Percentiles rank a stretch among this genome's conserved stretches.
Evolutionary conservation across 2,797 vertebrate genomes (phyloP).

Genomic region (Myripristis murdjan): DNA sequence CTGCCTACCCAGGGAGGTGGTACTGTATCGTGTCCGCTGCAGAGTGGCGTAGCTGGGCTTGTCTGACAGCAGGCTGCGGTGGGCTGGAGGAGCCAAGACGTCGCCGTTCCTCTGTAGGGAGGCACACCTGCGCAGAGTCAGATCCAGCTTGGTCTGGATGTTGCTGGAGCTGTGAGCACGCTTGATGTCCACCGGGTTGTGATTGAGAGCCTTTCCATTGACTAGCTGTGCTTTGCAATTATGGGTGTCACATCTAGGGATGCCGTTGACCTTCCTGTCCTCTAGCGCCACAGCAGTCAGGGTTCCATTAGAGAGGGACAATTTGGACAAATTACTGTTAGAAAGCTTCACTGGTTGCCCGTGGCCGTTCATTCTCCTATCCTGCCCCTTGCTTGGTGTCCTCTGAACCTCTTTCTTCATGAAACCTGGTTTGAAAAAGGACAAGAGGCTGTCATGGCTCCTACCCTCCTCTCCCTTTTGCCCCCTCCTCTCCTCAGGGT

Average conservation of each 20-base stretch:
- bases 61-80: conserved; percentile 71
- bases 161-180: conserved; percentile 90
- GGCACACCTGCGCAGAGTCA: conserved; percentile 79
- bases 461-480: conserved; percentile 68
- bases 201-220: conserved; percentile 62
- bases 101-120: conserved; percentile 86
- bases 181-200: conserved; percentile 73
- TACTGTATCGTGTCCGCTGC: conserved; percentile 86
- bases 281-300: conserved; percentile 58
- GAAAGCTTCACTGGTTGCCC: conserved; percentile 51
- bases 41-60: conserved; percentile 80
- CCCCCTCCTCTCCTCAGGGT: conserved; percentile 52
- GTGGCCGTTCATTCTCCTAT: conserved; percentile 51
- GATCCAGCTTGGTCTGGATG: conserved; percentile 83
- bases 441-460: conserved; percentile 81
- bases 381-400: conserved; percentile 57
- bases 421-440: conserved; percentile 83
- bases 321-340: conserved; percentile 55
- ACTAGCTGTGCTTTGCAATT: conserved; percentile 55
- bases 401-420: conserved; percentile 81
- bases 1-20: conserved; percentile 85
- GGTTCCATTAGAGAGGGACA: conserved; percentile 81
- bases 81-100: conserved; percentile 35
- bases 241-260: conserved; percentile 46
- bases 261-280: conserved; percentile 37